These are phyloP conservation scores for Novumbra hubbsi DNA, from an alignment of 2,797 vertebrate species.

Conservation along the genomic window DNA sequence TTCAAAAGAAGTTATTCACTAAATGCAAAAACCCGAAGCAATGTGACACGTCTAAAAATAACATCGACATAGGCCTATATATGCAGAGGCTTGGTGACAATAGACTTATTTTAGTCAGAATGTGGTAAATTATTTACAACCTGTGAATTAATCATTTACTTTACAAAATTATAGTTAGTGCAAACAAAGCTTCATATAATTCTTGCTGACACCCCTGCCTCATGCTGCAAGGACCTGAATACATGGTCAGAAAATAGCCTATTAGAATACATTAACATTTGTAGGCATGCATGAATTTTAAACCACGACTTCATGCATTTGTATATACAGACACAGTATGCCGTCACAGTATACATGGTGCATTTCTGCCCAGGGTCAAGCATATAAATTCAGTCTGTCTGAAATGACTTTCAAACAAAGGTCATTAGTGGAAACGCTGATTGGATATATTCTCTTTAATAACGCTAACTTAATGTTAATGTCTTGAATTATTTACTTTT, in stretches of 20 bases:
- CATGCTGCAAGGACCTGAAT: neutral
- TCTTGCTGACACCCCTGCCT: neutral
- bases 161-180: neutral
- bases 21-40: neutral
- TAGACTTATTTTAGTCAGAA: neutral
- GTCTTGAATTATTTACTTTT: neutral
- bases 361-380: slow-evolving; percentile 15
- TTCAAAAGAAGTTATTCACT: neutral
- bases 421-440: slow-evolving; percentile 12
- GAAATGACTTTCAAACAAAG: slow-evolving; percentile 28
- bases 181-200: neutral
- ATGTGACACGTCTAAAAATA: neutral
- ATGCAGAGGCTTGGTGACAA: neutral
- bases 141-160: neutral
- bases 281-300: neutral
- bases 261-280: neutral
- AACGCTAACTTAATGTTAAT: slow-evolving; percentile 15
- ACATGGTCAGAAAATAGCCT: neutral
- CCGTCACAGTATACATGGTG: neutral
- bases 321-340: neutral
- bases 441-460: slow-evolving; percentile 10
- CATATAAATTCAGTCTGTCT: slow-evolving; percentile 34
- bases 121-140: neutral
- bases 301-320: slow-evolving; percentile 2
- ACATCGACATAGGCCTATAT: neutral